phyloP scores from a whole-genome alignment of 2,797 vertebrate genomes.

The Poeciliopsis infans region DNA sequence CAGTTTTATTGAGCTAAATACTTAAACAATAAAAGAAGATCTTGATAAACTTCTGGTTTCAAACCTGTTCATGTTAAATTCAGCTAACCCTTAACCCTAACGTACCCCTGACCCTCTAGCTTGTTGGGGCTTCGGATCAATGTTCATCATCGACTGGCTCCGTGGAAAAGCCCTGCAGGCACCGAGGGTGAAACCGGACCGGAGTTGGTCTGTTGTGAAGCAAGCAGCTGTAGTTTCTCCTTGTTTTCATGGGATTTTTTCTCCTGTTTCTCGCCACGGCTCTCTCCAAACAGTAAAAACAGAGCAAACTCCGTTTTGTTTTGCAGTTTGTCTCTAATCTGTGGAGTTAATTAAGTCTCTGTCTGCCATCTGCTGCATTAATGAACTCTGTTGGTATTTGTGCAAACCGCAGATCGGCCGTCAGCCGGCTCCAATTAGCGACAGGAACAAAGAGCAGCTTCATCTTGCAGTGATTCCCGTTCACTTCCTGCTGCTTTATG shows the following conservation, averaged over 20 bases:
- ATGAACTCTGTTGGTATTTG: background rate
- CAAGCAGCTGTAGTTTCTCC: background rate
- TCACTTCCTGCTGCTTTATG: background rate
- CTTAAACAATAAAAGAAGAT: no score
- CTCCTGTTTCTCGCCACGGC: background rate
- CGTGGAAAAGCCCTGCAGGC: no score
- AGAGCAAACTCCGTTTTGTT: background rate
- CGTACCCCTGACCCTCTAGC: no score
- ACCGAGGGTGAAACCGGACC: no score
- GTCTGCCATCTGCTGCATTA: slow-evolving; percentile 1
- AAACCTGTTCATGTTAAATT: no score
- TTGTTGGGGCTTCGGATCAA: no score
- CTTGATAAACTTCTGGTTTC: no score
- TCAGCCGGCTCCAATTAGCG: background rate
- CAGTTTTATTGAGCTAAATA: no score
- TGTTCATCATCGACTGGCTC: no score
- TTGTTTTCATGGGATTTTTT: background rate
- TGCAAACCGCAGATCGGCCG: background rate
- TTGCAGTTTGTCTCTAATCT: background rate
- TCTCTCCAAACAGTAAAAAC: background rate
- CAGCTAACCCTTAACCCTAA: no score
- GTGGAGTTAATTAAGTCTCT: background rate
- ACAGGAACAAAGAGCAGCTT: background rate
- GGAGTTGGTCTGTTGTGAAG: no score
- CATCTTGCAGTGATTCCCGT: background rate